Base-by-base conservation (phyloP, 2,888 invertebrate genomes). In the Caenorhabditis wallacei region DNA sequence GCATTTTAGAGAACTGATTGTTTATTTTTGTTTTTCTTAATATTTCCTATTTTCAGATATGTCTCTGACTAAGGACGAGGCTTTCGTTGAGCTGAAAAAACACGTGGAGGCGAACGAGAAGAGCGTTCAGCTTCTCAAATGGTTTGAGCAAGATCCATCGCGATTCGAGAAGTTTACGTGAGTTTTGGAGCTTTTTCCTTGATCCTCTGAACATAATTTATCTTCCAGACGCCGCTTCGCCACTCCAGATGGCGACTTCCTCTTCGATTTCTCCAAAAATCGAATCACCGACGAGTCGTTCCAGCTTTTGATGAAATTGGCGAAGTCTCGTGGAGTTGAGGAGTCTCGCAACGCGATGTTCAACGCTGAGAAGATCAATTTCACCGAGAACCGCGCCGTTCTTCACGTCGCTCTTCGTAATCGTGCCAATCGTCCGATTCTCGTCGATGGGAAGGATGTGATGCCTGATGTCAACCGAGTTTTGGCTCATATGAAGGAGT, bases 251-350 rank as follows among this genome's bases (percentile, higher is more conserved):
- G 98, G 98, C 8, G 95, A 96, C 30, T 95, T 98, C 89, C 94
- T 99, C 48, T 92, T 99, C 89, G 99, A 99, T 93, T 99, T 95
- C 93, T 98, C 98, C 16, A 99, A 99, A 93, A 99, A 99, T 93
- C 94, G 96, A 56, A 94, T 99, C 81, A 95, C 96, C 90, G 94
- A 95, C 22, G 95, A 95, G 81, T 94, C 95, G 7, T 94, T 97
- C 92, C 92, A 94, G 11, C 92, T 95, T 20, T 94, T 99, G 1
- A 93, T 98, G 64, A 48, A 51, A 2, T 20, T 64, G 11, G 95
- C 95, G 5, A 93, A 93, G 88, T 95, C 95, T 54, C 94, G 98
- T 16, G 95, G 95, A 89, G 95, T 99, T 40, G 95, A 95, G 91
- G 94, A 95, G 89, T 95, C 96, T 35, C 94, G 98, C 85, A 95